Evolutionary conservation across 2,113 vertebrate species (phyloP), one percentile per base, ranked within the genome.

Genomic region (Bujurquina vittata): DNA sequence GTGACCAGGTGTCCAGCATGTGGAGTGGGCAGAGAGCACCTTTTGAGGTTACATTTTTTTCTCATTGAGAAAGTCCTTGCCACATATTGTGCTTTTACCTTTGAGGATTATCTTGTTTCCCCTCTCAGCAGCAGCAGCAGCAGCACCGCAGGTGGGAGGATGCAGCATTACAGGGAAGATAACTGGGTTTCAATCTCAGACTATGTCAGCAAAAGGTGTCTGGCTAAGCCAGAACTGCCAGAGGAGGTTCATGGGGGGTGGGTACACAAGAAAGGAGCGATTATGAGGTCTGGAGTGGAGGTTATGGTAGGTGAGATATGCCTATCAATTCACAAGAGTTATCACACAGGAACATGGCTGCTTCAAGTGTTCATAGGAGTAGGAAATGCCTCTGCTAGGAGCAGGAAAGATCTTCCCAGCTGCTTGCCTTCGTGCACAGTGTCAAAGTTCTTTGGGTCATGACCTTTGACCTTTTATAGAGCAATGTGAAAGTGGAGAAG

Each of bases 261-360:
- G 69, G 17, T 12, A n/a, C 22, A 26, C 10, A 11, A 84, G 72
- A 84, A 88, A 46, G 73, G 33, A 86, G 55, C 10, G 58, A 86
- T 89, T 85, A 91, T 49, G 49, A 86, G 85, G 74, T 85, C 72
- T 86, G 40, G 35, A 69, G 26, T 56, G 35, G 17, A 3, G 43
- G 56, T 31, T 31, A 31, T 65, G 62, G 63, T 72, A 54, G 46
- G 43, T 58, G 59, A 83, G 78, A 88, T 26, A 56, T 73, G 56
- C 17, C 61, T 81, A 37, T 63, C 26, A 85, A 69, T 61, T 61
- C 69, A 63, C 81, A 58, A 67, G 75, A 46, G 54, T 83, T 93
- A 91, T 92, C 85, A 89, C 76, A 85, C 76, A 75, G 55, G 37
- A 87, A 62, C 83, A 85, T 33, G 77, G 69, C 35, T 12, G 46